Evolutionary conservation across 1,140 invertebrate species (phyloP), one percentile per base, ranked within the genome.

Genomic region (Dryas iulia): DNA sequence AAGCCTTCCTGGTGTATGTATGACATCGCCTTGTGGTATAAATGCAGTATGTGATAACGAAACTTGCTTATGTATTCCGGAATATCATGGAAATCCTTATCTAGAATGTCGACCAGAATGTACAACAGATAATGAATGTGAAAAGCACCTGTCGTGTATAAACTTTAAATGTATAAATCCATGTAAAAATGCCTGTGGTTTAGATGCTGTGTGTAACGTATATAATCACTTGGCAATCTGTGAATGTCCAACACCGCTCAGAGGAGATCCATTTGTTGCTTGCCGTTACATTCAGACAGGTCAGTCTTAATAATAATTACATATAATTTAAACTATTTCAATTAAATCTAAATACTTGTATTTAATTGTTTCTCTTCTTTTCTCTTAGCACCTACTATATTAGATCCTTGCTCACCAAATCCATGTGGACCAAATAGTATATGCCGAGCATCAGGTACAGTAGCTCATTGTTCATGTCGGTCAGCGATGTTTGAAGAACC

Each of bases 101-200:
- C 82, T 93, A 56, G 93, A 94, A 79, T 96, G 95, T 86, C 86
- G 94, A 79, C 95, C 95, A 25, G 94, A 95, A 86, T 96, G 95
- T 87, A 92, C 93, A 3, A 92, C 92, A 8, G 95, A 95, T 79
- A 94, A 94, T 18, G 97, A 98, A 58, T 98, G 97, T 87, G 92
- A 95, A 2, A 93, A 95, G 47, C 94, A 94, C 57, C 93, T 96
- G 86, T 95, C 97, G 11, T 98, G 97, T 77, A 93, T 98, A 28
- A 97, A 97, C 73, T 93, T 95, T 54, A 94, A 97, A 89, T 98
- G 97, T 83, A 90, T 96, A 14, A 94, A 97, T 82, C 95, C 96
- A 0, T 98, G 97, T 77, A 87, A 92, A 3, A 94, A 95, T 28
- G 96, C 95, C 0, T 96, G 95, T 83, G 95, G 95, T 25, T 82